Base-by-base conservation (phyloP, 1,140 invertebrate species). In the Leguminivora glycinivorella region DNA sequence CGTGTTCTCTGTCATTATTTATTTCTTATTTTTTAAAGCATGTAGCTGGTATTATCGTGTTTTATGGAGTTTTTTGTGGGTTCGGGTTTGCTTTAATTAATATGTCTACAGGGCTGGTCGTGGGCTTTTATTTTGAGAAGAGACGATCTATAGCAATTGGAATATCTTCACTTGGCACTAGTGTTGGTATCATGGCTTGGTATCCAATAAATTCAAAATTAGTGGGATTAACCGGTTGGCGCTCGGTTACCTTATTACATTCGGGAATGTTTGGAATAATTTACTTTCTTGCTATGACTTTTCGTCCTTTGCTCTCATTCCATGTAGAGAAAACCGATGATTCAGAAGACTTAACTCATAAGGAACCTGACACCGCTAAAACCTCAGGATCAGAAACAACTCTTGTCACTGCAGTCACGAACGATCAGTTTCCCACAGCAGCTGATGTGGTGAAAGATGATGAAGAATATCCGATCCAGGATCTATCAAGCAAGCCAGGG, bases 71-170 rank as follows among this genome's bases (percentile, higher is more conserved):
- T 19, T 75, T 93, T 83, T 81, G 89, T 95, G 97, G 97, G 9
- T 94, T 97, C 76, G 97, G 97, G 5, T 96, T 96, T 83, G 96
- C 97, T 19, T 89, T 98, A 75, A 83, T 88, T 26, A 88, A 85
- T 78, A 82, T 72, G 93, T 93, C 73, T 12, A 95, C 95, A 5
- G 93, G 95, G 22, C 94, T 97, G n/a, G 94, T 95, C 9, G 95
- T 96, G 1, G 95, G 96, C 14, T 96, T 96, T 89, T 97, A 97
- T 92, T 97, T 97, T 89, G 95, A 96, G 80, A 94, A 93, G 81
- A 94, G 95, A 84, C 89, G 96, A 56, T 95, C 96, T 14, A 84
- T 97, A 66, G 96, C 96, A 4, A 95, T 96, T 24, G 95, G 96
- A 38, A 94, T 97, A 67, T 93, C 95, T 4, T 94, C 96, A 4